Conservation (phyloP, 2,113 vertebrate species). For the Odontesthes bonariensis region DNA sequence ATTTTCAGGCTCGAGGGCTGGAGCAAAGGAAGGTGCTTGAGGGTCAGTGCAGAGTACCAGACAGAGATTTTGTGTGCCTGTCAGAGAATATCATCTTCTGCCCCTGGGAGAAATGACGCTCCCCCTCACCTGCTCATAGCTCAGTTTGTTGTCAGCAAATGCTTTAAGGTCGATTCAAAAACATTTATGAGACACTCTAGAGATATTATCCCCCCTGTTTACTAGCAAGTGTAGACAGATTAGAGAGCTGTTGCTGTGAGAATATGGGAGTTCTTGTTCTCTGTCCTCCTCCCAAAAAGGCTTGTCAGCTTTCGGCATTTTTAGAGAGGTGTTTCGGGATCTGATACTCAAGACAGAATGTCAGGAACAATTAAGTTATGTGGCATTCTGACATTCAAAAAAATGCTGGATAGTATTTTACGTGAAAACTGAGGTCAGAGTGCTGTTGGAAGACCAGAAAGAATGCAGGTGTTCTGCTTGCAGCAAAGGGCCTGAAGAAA, state of each 20-base stretch:
- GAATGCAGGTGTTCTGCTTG: slow-evolving; percentile 72
- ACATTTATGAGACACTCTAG: slow-evolving; percentile 65
- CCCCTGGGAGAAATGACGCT: slow-evolving; percentile 50
- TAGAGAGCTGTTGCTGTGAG: slow-evolving; percentile 54
- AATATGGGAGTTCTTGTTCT: slow-evolving; percentile 58
- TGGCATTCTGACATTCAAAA: slow-evolving; percentile 66
- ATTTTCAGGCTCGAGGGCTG: slow-evolving; percentile 69
- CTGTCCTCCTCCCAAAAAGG: slow-evolving; percentile 39
- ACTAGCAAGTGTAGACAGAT: slow-evolving; percentile 61
- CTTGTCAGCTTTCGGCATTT: slow-evolving; percentile 34
- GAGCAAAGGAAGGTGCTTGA: slow-evolving; percentile 72
- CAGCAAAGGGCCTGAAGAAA: slow-evolving; percentile 49
- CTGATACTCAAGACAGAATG: slow-evolving; percentile 34
- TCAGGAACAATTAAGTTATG: slow-evolving; percentile 66
- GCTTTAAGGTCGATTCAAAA: slow-evolving; percentile 67
- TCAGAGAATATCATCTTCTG: slow-evolving; percentile 65
- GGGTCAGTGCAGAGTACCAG: slow-evolving; percentile 69
- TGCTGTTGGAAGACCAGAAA: slow-evolving; percentile 26
- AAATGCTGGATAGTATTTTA: slow-evolving; percentile 59
- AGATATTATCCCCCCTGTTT: slow-evolving; percentile 51
- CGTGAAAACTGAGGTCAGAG: slow-evolving; percentile 49
- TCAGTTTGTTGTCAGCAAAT: slow-evolving; percentile 71
- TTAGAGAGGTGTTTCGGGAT: slow-evolving; percentile 52
- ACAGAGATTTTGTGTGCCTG: slow-evolving; percentile 70
- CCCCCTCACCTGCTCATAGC: slow-evolving; percentile 23